Evolutionary conservation across 2,888 invertebrate species (phyloP), one percentile per base, ranked within the genome.

Genomic region (Colletes collaris): DNA sequence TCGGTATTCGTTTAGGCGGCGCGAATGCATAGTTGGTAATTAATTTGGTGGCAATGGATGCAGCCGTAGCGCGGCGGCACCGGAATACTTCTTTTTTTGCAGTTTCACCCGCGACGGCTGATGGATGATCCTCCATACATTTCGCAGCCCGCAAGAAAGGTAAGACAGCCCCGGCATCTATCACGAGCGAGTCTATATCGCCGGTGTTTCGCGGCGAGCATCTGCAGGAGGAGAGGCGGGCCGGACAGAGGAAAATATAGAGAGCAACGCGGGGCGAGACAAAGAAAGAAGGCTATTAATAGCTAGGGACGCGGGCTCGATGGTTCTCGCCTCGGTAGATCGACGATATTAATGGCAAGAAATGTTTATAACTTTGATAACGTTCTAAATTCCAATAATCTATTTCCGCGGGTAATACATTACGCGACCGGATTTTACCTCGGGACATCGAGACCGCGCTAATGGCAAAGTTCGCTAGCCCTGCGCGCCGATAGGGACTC

Each of bases 111-210:
- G 81, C 67, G 85, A 83, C 86, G 82, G 86, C 87, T 86, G 86
- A 86, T 84, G 86, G 86, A 86, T 87, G 87, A 85, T 83, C 85
- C 85, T 65, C 86, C 86, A 81, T 86, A 87, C 81, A 87, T 86
- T 85, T 81, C 59, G 86, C 87, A 50, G 66, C 71, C 79, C 71
- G 86, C 87, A 81, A 87, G 87, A 87, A 87, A 87, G 87, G 86
- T 84, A 85, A 87, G 86, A 82, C 87, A 87, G 82, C 73, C 86
- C 64, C 77, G 86, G 87, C 87, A 87, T 87, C 87, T 87, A 87
- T 87, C 86, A 87, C 86, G 78, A 60, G 83, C 79, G 83, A 81
- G 85, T 87, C 87, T 85, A 82, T 87, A 86, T 79, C 75, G 56
- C 63, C 66, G 44, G 67, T 72, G 77, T 73, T 52, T 65, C 65